phyloP scores from a whole-genome alignment of 2,888 invertebrate species.

The Endomychus coccineus region DNA sequence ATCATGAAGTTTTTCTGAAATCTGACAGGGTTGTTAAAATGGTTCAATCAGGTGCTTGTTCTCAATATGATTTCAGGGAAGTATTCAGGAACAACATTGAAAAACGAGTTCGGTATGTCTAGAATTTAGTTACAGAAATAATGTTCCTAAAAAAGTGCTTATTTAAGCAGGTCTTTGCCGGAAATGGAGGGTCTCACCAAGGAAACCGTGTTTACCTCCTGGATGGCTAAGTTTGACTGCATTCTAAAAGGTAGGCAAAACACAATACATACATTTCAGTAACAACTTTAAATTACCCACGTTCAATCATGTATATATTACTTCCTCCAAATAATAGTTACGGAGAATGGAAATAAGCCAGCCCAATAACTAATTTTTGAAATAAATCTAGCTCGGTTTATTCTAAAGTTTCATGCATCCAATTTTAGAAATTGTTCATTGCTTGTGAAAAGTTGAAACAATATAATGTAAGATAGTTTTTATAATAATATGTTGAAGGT shows the following conservation, averaged over 20 bases:
- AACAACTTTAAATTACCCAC: too few species aligned
- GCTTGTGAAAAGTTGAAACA: too few species aligned
- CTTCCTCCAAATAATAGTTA: too few species aligned
- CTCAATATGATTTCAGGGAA: conserved; percentile 97
- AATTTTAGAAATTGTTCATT: too few species aligned
- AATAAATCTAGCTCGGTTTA: too few species aligned
- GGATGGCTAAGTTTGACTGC: conserved; percentile 99
- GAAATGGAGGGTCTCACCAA: conserved; percentile 99
- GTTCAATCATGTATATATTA: too few species aligned
- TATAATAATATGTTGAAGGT: too few species aligned
- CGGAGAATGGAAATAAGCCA: too few species aligned
- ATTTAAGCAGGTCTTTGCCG: conserved; percentile 72
- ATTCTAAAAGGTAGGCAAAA: conserved; percentile 89
- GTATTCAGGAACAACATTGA: conserved; percentile 98
- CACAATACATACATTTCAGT: too few species aligned
- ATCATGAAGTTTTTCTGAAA: conserved; percentile 91
- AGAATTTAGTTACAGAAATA: conserved; percentile 5
- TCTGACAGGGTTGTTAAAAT: conserved; percentile 94
- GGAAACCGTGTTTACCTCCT: conserved; percentile 96
- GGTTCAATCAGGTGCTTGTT: conserved; percentile 97
- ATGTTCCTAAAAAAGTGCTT: conserved; percentile 14
- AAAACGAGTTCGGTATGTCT: conserved; percentile 79
- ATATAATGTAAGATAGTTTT: too few species aligned
- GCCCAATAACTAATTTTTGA: too few species aligned
- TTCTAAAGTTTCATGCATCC: too few species aligned